Evolutionary conservation across 2,888 invertebrate species (phyloP).

Genomic region (Oithona nana): DNA sequence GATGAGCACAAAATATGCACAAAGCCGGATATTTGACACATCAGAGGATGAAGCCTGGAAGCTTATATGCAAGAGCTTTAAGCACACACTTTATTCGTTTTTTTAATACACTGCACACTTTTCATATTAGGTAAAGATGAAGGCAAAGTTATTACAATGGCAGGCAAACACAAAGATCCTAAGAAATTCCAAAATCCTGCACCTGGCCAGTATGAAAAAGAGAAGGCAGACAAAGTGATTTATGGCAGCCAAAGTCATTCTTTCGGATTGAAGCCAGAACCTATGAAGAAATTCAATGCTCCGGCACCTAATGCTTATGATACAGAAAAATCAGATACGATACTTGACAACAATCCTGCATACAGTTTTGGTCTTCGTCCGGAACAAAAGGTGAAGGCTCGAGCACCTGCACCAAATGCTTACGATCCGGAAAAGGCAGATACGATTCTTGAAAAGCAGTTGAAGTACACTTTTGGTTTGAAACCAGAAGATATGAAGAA

Average conservation of each 20-base stretch:
- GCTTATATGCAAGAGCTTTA: too few species aligned
- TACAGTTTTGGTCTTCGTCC: slow-evolving; percentile 12
- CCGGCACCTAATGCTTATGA: slow-evolving; percentile 17
- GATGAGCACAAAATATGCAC: too few species aligned
- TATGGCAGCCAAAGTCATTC: neutral
- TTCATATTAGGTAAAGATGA: slow-evolving; percentile 13
- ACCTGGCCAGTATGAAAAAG: slow-evolving; percentile 62
- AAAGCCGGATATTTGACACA: too few species aligned
- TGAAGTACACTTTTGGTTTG: slow-evolving; percentile 7
- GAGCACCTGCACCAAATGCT: slow-evolving; percentile 14
- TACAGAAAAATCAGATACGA: slow-evolving; percentile 32
- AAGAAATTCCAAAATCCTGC: slow-evolving; percentile 39
- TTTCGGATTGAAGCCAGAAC: slow-evolving; percentile 1
- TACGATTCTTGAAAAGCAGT: neutral
- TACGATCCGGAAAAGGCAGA: slow-evolving; percentile 14
- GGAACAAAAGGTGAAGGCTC: slow-evolving; percentile 1
- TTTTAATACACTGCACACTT: too few species aligned
- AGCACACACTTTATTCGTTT: too few species aligned
- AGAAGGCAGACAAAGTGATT: slow-evolving; percentile 38
- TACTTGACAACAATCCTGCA: neutral
- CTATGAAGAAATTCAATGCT: slow-evolving; percentile 23
- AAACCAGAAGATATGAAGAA: slow-evolving; percentile 10
- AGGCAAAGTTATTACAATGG: slow-evolving; percentile 7
- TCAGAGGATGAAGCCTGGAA: too few species aligned
- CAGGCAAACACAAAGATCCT: neutral